Evolutionary conservation across 1,140 invertebrate genomes (phyloP).

Genomic region (Drosophila equinoxialis): DNA sequence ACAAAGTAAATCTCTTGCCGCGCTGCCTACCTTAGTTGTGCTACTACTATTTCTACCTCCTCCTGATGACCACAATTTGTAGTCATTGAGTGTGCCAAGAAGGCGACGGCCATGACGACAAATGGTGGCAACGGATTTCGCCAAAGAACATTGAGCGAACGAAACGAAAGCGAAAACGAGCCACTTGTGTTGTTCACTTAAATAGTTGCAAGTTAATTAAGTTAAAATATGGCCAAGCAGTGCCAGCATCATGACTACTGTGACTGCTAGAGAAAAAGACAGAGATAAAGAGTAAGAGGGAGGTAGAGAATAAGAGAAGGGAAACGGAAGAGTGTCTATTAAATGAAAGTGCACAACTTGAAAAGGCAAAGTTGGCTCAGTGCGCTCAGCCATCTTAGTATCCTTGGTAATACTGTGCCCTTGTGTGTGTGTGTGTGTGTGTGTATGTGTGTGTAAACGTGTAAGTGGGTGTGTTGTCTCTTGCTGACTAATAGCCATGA

Average conservation of each 20-base stretch:
- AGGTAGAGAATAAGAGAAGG: not conserved
- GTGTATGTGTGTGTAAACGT: not conserved
- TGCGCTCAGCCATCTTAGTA: slow-evolving; percentile 6
- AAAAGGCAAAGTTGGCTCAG: slow-evolving; percentile 44
- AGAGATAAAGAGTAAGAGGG: not conserved
- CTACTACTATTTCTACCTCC: slow-evolving; percentile 1
- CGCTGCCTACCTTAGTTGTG: not conserved
- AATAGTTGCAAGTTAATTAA: slow-evolving; percentile 75
- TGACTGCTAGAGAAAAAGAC: not conserved
- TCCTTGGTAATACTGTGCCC: slow-evolving; percentile 3
- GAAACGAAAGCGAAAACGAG: slow-evolving; percentile 36
- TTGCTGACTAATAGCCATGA: slow-evolving; percentile 45
- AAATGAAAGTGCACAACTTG: slow-evolving; percentile 54
- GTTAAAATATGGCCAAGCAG: slow-evolving; percentile 63
- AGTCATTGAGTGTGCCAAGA: slow-evolving; percentile 65
- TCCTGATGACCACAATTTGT: slow-evolving; percentile 70
- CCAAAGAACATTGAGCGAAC: slow-evolving; percentile 2
- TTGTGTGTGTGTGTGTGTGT: slow-evolving; percentile 12
- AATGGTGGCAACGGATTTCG: slow-evolving; percentile 46
- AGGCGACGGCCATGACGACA: slow-evolving; percentile 12
- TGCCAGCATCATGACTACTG: slow-evolving; percentile 12
- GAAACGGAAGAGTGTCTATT: slow-evolving; percentile 39
- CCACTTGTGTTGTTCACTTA: slow-evolving; percentile 70
- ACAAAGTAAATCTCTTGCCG: slow-evolving; percentile 18
- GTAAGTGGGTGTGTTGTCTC: slow-evolving; percentile 25